These are phyloP conservation scores for Euzophera pinguis DNA, from an alignment of 2,888 invertebrate species.

Conservation along the genomic window DNA sequence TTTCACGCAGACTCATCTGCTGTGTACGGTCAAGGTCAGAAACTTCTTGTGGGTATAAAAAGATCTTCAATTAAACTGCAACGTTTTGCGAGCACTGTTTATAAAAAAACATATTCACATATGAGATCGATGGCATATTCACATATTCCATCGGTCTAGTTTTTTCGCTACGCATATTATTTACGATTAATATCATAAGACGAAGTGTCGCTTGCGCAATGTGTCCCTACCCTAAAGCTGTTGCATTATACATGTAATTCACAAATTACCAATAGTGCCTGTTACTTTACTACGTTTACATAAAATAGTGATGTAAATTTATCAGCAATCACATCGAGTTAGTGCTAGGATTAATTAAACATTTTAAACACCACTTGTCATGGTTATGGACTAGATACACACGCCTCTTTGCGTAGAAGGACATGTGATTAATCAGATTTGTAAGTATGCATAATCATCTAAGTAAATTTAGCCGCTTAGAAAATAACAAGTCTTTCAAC, in stretches of 20 bases:
- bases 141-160: too few species aligned
- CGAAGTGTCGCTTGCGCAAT: conserved; percentile 28
- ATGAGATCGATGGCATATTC: too few species aligned
- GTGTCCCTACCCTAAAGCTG: conserved; percentile 20
- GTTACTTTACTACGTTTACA: conserved; percentile 24
- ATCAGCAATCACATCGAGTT: neutral
- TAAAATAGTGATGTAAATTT: conserved; percentile 14
- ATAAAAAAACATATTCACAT: too few species aligned
- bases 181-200: neutral
- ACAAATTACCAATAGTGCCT: conserved; percentile 32
- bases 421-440: neutral
- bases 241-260: conserved; percentile 26
- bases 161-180: too few species aligned
- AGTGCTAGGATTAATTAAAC: neutral
- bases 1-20: too few species aligned
- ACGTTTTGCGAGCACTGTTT: too few species aligned
- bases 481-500: too few species aligned
- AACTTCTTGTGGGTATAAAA: too few species aligned
- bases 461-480: too few species aligned
- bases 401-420: neutral
- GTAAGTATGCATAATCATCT: neutral
- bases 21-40: too few species aligned
- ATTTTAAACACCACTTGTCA: conserved; percentile 5
- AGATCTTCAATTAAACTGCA: too few species aligned
- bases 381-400: neutral